Evolutionary conservation across 1,140 invertebrate genomes (phyloP).

Genomic region (Drosophila willistoni): DNA sequence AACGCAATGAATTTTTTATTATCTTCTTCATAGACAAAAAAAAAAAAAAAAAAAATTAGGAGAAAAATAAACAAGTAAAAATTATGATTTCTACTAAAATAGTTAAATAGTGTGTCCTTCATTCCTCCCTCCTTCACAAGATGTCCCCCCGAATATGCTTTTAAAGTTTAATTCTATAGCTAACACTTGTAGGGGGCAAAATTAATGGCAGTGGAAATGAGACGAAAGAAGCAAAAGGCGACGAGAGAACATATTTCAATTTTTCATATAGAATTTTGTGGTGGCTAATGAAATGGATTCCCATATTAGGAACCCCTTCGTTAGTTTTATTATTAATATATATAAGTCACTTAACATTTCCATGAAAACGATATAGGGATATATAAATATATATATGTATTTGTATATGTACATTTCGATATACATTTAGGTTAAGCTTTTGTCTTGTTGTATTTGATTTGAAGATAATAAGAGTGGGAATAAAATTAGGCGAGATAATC

Average conservation of each 20-base stretch:
- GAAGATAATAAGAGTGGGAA: not conserved
- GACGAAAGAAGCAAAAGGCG: not conserved
- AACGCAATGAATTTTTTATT: conserved; percentile 15
- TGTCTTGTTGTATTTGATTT: not conserved
- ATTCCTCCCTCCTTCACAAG: conserved; percentile 6
- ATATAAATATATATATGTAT: not conserved
- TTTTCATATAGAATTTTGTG: not conserved
- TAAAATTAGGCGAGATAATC: conserved; percentile 10
- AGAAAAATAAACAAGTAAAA: not conserved
- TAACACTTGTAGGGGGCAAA: not conserved
- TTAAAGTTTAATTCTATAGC: not conserved
- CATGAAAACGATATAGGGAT: not conserved
- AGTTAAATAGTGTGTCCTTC: not conserved
- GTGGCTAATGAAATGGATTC: not conserved
- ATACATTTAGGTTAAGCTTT: not conserved
- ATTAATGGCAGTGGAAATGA: conserved; percentile 10
- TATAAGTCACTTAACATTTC: not conserved
- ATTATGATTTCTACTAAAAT: not conserved
- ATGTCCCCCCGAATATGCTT: conserved; percentile 2
- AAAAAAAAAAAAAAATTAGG: not conserved
- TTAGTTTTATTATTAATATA: not conserved
- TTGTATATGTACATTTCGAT: no score
- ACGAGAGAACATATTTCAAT: not conserved
- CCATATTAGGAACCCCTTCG: no score
- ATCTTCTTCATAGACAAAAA: conserved; percentile 1